Evolutionary conservation across 2,888 invertebrate species (phyloP).

Genomic region (Coelopa pilipes): DNA sequence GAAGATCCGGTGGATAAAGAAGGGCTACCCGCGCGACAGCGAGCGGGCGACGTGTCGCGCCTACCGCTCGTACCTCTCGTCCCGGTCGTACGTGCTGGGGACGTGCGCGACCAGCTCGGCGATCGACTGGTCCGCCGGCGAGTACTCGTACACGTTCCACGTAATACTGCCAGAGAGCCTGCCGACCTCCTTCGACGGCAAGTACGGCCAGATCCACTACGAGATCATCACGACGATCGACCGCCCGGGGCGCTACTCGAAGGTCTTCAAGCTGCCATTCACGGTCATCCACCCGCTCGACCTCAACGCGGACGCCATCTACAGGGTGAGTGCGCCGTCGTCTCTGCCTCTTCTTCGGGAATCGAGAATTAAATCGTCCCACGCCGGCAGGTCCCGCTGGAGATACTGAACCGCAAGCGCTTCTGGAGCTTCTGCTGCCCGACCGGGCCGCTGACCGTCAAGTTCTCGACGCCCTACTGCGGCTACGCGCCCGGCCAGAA

Average conservation of each 20-base stretch:
- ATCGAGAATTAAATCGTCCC: no score
- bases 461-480: slow-evolving; percentile 71
- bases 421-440: slow-evolving; percentile 67
- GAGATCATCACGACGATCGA: slow-evolving; percentile 82
- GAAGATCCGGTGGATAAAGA: slow-evolving; percentile 67
- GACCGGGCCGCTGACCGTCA: slow-evolving; percentile 64
- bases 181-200: slow-evolving; percentile 84
- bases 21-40: slow-evolving; percentile 65
- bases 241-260: slow-evolving; percentile 86
- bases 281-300: slow-evolving; percentile 84
- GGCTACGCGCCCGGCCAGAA: slow-evolving; percentile 83
- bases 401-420: slow-evolving; percentile 63
- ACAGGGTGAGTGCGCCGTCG: slow-evolving; percentile 69
- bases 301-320: slow-evolving; percentile 78
- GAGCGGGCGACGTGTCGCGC: slow-evolving; percentile 65
- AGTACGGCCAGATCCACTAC: slow-evolving; percentile 81
- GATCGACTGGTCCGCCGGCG: slow-evolving; percentile 77
- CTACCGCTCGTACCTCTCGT: slow-evolving; percentile 65
- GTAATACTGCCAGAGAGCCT: slow-evolving; percentile 72
- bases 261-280: slow-evolving; percentile 81
- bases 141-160: slow-evolving; percentile 80
- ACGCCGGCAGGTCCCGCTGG: slow-evolving; percentile 58
- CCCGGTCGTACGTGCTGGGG: slow-evolving; percentile 63
- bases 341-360: background rate
- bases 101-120: slow-evolving; percentile 68